Evolutionary conservation across 2,797 vertebrate species (phyloP).

Genomic region (Trachops cirrhosus): DNA sequence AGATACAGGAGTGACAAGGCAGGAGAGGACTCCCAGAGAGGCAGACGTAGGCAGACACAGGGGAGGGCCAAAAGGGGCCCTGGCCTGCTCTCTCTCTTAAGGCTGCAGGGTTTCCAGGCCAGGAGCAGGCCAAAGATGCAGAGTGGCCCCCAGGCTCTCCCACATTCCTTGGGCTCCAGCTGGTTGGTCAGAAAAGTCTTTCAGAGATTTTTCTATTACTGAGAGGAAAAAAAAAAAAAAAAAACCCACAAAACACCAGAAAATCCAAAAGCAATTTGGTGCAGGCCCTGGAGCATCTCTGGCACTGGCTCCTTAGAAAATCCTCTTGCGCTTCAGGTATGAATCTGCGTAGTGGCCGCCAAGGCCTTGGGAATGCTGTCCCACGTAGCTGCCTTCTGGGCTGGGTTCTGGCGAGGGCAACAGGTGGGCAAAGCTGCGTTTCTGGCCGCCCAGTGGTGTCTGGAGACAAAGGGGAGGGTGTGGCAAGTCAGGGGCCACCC

Average conservation of each 20-base stretch:
- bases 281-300: slow-evolving; percentile 13
- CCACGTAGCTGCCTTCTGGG: slow-evolving; percentile 92
- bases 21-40: slow-evolving; percentile 48
- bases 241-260: slow-evolving; percentile 61
- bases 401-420: slow-evolving; percentile 95
- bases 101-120: slow-evolving; percentile 52
- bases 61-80: neutral
- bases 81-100: slow-evolving; percentile 58
- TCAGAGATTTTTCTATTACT: slow-evolving; percentile 68
- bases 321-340: slow-evolving; percentile 95
- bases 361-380: slow-evolving; percentile 95
- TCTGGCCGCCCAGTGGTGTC: slow-evolving; percentile 93
- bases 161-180: slow-evolving; percentile 46
- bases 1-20: slow-evolving; percentile 58
- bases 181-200: slow-evolving; percentile 68
- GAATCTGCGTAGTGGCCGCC: slow-evolving; percentile 96
- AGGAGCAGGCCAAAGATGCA: slow-evolving; percentile 22
- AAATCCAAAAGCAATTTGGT: slow-evolving; percentile 59
- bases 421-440: slow-evolving; percentile 91
- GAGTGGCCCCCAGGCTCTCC: neutral
- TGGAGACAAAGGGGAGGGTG: slow-evolving; percentile 69
- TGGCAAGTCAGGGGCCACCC: neutral
- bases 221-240: neutral
- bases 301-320: slow-evolving; percentile 84
- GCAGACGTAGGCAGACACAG: neutral